These are phyloP conservation scores for Cirrhinus mrigala DNA, from an alignment of 2,797 vertebrate species.

Conservation along the genomic window DNA sequence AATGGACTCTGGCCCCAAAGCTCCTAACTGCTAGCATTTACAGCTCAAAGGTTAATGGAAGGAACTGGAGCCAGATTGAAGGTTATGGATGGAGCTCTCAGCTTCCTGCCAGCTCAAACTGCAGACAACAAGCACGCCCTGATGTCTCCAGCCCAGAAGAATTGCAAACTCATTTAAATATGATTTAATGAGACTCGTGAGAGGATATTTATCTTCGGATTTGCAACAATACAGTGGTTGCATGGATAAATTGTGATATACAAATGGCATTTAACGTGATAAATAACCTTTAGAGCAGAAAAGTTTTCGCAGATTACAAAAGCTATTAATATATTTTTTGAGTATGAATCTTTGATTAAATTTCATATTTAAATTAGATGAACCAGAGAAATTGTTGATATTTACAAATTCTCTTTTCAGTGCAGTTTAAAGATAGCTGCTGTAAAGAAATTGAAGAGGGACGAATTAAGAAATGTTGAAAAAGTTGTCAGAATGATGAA, in stretches of 20 bases:
- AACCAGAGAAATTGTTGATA: background rate
- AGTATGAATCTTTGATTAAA: background rate
- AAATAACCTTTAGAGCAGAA: slow-evolving; percentile 1
- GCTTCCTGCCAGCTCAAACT: slow-evolving; percentile 33
- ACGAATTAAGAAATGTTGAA: background rate
- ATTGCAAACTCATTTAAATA: slow-evolving; percentile 14
- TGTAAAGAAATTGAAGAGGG: too few relatives aligned
- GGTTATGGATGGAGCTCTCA: slow-evolving; percentile 64
- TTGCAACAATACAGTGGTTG: background rate
- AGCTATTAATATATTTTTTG: background rate
- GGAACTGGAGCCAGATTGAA: slow-evolving; percentile 65
- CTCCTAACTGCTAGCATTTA: slow-evolving; percentile 74
- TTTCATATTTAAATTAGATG: background rate
- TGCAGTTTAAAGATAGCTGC: background rate
- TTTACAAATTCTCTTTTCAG: background rate
- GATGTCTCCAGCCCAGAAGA: slow-evolving; percentile 12
- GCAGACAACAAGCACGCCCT: slow-evolving; percentile 24
- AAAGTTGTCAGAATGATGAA: background rate
- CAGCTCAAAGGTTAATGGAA: slow-evolving; percentile 79
- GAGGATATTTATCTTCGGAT: background rate
- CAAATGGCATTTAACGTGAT: background rate
- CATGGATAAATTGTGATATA: background rate
- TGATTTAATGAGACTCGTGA: slow-evolving; percentile 8
- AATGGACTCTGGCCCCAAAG: slow-evolving; percentile 59
- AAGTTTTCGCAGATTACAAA: slow-evolving; percentile 2